Percentiles rank a stretch among this genome's conserved stretches.
Evolutionary conservation across 2,113 vertebrate species (phyloP).

Genomic region (Sylvietta virens): DNA sequence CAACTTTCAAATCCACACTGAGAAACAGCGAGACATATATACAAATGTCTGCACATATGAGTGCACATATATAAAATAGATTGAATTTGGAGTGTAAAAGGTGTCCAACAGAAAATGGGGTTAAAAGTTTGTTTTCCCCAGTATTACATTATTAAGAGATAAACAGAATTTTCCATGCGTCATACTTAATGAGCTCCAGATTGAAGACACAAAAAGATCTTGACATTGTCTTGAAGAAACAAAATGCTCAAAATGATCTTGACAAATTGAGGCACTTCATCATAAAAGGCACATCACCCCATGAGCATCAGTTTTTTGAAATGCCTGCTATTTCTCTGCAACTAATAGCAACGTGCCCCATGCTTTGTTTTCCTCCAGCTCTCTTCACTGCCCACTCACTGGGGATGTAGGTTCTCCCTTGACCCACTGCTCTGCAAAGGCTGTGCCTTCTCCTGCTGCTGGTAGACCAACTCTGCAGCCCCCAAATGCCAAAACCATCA

Average conservation of each 20-base stretch:
- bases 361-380: background rate
- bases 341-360: background rate
- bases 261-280: background rate
- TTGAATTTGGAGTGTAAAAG: background rate
- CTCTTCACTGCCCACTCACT: background rate
- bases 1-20: background rate
- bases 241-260: background rate
- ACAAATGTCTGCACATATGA: background rate
- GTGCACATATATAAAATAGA: background rate
- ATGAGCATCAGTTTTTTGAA: background rate
- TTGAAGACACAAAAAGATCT: background rate
- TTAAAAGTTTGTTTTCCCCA: background rate
- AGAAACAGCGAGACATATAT: rapidly evolving
- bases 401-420: background rate
- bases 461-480: background rate
- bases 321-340: background rate
- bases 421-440: background rate
- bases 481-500: background rate
- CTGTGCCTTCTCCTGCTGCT: background rate
- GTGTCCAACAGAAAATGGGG: background rate
- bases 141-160: background rate
- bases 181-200: conserved; percentile 9
- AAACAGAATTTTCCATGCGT: background rate
- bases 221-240: background rate
- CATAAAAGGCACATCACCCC: background rate